Evolutionary conservation across 2,113 vertebrate genomes (phyloP), one percentile per base, ranked within the genome.

Genomic region (Prunella himalayana): DNA sequence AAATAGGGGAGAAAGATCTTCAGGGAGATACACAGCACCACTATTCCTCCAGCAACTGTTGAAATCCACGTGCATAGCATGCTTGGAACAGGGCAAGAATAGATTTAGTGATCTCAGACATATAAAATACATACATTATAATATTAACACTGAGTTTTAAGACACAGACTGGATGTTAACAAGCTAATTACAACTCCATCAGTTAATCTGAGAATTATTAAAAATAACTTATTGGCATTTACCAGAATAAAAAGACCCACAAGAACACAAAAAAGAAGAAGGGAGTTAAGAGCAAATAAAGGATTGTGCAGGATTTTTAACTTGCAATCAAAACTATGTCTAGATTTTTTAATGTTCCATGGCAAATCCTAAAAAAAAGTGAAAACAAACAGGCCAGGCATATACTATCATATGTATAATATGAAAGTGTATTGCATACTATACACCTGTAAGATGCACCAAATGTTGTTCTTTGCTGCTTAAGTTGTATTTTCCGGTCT

Each of bases 1-100:
- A 99, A 98, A 96, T 98, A 98, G 1, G 98, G 98, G 33, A 98
- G 98, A 60, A 94, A 96, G 13, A 97, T 94, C 77, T 88, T 98
- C 97, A 98, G 98, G 15, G 97, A 15, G 6, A 98, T 35, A 44
- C 93, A 95, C 51, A 97, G 75, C 39, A 66, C 10, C 7, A 13
- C 22, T 54, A 18, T 33, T 89, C 84, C 84, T 91, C 61, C 51
- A 1, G 53, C 44, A 89, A 24, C 2, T 28, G 57, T 44, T 0
- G 3, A 89, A 83, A 88, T 59, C 71, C 57, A 80, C 0, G 0
- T 33, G 47, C 8, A 41, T 5, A 80, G 18, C 81, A 83, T 83
- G 57, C 57, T 59, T 56, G 37, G 15, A 42, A 20, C 9, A 3
- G 9, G 16, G 18, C 24, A 86, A 66, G 12, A 70, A 79, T 9